These are phyloP conservation scores for Microcebus murinus DNA, from an alignment of 2,113 vertebrate genomes.

Conservation along the genomic window DNA sequence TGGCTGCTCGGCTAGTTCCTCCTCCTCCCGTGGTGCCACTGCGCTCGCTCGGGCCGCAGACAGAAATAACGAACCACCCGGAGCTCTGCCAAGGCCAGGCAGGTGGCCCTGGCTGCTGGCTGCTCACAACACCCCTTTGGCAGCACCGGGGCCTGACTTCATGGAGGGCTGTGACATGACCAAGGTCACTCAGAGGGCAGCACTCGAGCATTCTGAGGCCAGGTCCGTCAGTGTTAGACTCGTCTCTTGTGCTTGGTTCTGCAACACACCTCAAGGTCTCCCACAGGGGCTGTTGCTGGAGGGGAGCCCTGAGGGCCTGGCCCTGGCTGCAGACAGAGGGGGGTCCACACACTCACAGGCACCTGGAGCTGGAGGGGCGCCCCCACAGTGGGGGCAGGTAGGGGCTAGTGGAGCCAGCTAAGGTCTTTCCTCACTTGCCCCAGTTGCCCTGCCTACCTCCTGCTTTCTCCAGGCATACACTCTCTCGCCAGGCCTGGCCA, in stretches of 20 bases:
- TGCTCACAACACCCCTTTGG: rapidly evolving
- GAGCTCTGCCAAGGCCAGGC: background rate
- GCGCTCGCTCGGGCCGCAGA: background rate
- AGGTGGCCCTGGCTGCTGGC: background rate
- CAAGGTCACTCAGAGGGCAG: background rate
- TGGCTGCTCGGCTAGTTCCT: background rate
- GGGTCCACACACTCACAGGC: background rate
- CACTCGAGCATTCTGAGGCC: rapidly evolving
- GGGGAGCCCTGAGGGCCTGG: background rate
- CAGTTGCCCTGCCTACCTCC: background rate
- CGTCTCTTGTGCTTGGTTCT: background rate
- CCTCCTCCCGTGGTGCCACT: background rate
- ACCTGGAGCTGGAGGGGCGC: background rate
- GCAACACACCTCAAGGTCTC: background rate
- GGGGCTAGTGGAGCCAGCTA: background rate
- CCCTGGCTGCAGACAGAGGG: background rate
- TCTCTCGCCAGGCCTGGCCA: background rate
- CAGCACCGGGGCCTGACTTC: background rate
- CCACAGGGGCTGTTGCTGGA: background rate
- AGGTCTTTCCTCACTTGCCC: background rate
- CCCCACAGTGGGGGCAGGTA: no score
- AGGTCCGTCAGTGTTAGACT: background rate
- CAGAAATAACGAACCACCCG: background rate
- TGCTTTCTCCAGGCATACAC: background rate
- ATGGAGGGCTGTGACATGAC: background rate